phyloP scores from a whole-genome alignment of 30 jellyfish, hydroid and myxozoan genomes.

The Aurelia sp. region DNA sequence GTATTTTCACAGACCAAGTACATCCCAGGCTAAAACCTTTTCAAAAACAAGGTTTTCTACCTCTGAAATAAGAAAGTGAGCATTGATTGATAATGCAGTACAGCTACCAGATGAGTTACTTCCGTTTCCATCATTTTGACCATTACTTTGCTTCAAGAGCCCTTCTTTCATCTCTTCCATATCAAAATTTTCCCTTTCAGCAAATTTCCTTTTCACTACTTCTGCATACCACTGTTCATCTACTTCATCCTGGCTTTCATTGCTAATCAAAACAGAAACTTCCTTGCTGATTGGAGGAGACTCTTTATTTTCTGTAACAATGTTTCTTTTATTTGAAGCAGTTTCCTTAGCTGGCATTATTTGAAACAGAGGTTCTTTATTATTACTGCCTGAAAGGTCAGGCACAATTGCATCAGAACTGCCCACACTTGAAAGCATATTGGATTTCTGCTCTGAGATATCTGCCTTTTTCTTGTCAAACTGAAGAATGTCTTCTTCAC shows the following conservation, averaged over 20 bases:
- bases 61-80: neutral
- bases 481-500: too few relatives aligned
- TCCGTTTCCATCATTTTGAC: neutral
- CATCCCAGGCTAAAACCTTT: neutral
- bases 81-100: neutral
- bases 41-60: neutral
- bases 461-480: too few relatives aligned
- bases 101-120: neutral
- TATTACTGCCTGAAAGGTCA: too few relatives aligned
- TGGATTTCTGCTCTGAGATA: too few relatives aligned
- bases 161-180: neutral
- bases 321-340: neutral
- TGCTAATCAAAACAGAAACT: slow-evolving; percentile 1
- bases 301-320: neutral
- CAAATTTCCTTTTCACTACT: slow-evolving; percentile 9
- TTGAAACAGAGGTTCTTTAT: too few relatives aligned
- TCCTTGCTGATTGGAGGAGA: slow-evolving; percentile 6
- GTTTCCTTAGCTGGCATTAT: too few relatives aligned
- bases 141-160: neutral
- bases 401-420: too few relatives aligned
- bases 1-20: too few relatives aligned
- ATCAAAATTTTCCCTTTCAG: neutral
- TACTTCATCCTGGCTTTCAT: neutral
- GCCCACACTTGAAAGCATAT: too few relatives aligned
- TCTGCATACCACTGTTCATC: slow-evolving; percentile 32